Conservation (phyloP, 2,113 vertebrate genomes). For the Zeus faber region DNA sequence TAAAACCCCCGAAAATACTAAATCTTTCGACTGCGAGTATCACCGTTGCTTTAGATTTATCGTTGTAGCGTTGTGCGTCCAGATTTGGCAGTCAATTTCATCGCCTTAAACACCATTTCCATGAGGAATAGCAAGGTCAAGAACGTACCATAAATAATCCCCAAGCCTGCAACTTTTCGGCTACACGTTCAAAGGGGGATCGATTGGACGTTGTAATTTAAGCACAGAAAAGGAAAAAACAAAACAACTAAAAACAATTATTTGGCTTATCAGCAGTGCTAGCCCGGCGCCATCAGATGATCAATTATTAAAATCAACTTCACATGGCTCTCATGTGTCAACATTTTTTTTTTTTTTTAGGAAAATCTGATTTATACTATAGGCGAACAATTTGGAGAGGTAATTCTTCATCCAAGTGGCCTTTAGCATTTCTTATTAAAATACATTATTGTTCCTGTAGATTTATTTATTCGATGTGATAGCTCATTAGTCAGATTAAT, state of each 20-base stretch:
- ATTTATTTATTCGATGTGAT: constrained; percentile 80
- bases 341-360: constrained; percentile 54
- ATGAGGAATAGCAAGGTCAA: constrained; percentile 61
- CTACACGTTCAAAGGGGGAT: constrained; percentile 66
- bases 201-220: constrained; percentile 67
- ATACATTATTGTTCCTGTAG: constrained; percentile 79
- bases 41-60: constrained; percentile 60
- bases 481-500: constrained; percentile 83
- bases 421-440: constrained; percentile 82
- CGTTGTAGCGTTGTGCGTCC: constrained; percentile 34
- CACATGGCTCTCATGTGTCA: constrained; percentile 62
- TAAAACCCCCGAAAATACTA: constrained; percentile 31
- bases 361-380: constrained; percentile 77
- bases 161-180: constrained; percentile 55
- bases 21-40: constrained; percentile 53
- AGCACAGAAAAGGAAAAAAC: constrained; percentile 22
- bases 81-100: constrained; percentile 61
- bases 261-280: constrained; percentile 70
- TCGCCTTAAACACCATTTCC: constrained; percentile 61
- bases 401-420: constrained; percentile 76
- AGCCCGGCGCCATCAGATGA: constrained; percentile 34
- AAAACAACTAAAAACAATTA: constrained; percentile 47
- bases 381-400: constrained; percentile 72
- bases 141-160: constrained; percentile 69
- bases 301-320: constrained; percentile 82